Evolutionary conservation across 1,140 invertebrate species (phyloP), one percentile per base, ranked within the genome.

Genomic region (Brachionus plicatilis): DNA sequence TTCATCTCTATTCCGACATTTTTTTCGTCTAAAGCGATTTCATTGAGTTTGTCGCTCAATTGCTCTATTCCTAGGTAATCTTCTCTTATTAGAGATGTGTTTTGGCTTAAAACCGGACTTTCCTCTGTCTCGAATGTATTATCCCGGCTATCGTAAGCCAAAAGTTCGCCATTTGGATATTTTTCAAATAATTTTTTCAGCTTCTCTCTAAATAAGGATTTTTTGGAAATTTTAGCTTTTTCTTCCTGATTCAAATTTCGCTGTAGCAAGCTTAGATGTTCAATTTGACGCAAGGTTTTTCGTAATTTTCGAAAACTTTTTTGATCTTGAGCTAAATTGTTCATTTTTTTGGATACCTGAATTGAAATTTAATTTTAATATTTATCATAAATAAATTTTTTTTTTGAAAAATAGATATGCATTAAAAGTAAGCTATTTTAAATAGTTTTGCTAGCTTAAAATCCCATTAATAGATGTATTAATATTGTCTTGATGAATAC

Each of bases 291-390:
- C 20, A 82, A 29, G 3, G 11, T 43, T 68, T 82, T 82, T 12
- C 79, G 79, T 27, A 82, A 37, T 68, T 82, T 82, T 50, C 72
- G 72, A n/a, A 76, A 76, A 27, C 6, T 47, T 50, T 76, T 76
- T 76, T 50, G 43, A 76, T 76, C 72, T 50, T 53, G 20, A 37
- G n/a, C 27, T 14, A 76, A 50, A 24, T 43, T n/a, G n/a, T 20
- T 72, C 68, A 72, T 72, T 72, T 72, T 45, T 72, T 20, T 8
- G 24, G n/a, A 17, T 27, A 9, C 4, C 11, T 66, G 17, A 37
- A 37, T 37, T 37, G 33, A 37, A 37, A 5, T 37, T 37, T 37
- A 37, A 7, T 37, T 37, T 37, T 37, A 37, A 37, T 37, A 37
- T 7, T 37, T 37, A 37, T 37, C 33, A 37, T 37, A 37, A 37